phyloP scores from a whole-genome alignment of 2,888 invertebrate genomes.

The Drosophila prolongata region DNA sequence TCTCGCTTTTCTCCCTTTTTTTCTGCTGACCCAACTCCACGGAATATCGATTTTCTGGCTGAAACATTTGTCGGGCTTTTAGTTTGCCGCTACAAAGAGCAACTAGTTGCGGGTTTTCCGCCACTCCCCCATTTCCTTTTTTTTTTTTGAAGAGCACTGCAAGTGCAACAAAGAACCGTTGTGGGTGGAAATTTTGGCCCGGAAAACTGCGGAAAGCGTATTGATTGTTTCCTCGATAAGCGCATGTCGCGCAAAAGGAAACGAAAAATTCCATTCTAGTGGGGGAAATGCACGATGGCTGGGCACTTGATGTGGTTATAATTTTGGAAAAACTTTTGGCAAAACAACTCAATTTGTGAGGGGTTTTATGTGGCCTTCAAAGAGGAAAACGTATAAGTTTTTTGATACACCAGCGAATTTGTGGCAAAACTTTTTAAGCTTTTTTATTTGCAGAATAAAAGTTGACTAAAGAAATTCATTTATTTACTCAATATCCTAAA shows the following conservation, averaged over 20 bases:
- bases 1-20: constrained; percentile 42
- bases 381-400: too few species aligned
- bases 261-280: constrained; percentile 5
- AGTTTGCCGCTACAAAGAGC: constrained; percentile 55
- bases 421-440: too few species aligned
- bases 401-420: too few species aligned
- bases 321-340: constrained; percentile 14
- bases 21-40: constrained; percentile 61
- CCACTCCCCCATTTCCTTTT: background rate
- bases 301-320: constrained; percentile 17
- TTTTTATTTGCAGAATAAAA: too few species aligned
- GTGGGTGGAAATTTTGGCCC: constrained; percentile 15
- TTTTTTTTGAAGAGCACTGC: background rate
- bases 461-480: too few species aligned
- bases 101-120: constrained; percentile 65
- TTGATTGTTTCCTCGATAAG: constrained; percentile 39
- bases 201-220: constrained; percentile 36
- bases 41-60: constrained; percentile 61
- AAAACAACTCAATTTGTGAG: constrained; percentile 25
- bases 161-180: constrained; percentile 21
- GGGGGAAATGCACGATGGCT: constrained; percentile 10
- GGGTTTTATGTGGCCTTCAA: too few species aligned
- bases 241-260: constrained; percentile 12
- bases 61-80: constrained; percentile 77
- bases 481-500: too few species aligned